Evolutionary conservation across 2,113 vertebrate species (phyloP), one percentile per base, ranked within the genome.

Genomic region (Osmerus eperlanus): DNA sequence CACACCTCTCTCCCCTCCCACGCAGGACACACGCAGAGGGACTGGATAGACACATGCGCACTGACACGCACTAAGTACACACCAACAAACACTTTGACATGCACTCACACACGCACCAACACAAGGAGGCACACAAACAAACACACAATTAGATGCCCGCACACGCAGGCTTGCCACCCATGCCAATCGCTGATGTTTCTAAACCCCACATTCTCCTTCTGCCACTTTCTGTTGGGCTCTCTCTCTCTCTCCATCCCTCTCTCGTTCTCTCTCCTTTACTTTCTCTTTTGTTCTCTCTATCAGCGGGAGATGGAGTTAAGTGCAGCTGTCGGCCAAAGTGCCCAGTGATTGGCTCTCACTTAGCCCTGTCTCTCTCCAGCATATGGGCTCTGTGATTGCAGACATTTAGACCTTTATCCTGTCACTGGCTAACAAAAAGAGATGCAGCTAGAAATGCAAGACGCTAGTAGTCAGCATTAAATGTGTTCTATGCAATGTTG

Each of bases 361-460:
- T 90, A 88, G 85, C 82, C 74, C 76, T 76, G 75, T 80, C 70
- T 88, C 85, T 84, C 78, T 60, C 52, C 84, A 86, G 86, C 82
- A 82, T 89, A 86, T 81, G 72, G 84, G 86, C 85, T 82, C 85
- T 83, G 79, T 90, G 90, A 90, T 91, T 89, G 88, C 85, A 85
- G 85, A 74, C 77, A n/a, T n/a, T n/a, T n/a, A 73, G 78, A 71
- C 79, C 58, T 76, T 83, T 81, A 81, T 82, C 88, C 85, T 80
- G 85, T 86, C 86, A 89, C 83, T 68, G 7, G 36, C 36, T 41
- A 41, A 41, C 36, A 8, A 41, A 41, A 41, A 41, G 36, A 41
- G 36, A 9, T 41, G 36, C 36, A 41, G 36, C 36, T 41, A 41
- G 6, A 41, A 41, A 7, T 41, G 8, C 36, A 41, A 9, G 8